Evolutionary conservation across 2,888 invertebrate genomes (phyloP), one percentile per base, ranked within the genome.

Genomic region (Ormia ochracea): DNA sequence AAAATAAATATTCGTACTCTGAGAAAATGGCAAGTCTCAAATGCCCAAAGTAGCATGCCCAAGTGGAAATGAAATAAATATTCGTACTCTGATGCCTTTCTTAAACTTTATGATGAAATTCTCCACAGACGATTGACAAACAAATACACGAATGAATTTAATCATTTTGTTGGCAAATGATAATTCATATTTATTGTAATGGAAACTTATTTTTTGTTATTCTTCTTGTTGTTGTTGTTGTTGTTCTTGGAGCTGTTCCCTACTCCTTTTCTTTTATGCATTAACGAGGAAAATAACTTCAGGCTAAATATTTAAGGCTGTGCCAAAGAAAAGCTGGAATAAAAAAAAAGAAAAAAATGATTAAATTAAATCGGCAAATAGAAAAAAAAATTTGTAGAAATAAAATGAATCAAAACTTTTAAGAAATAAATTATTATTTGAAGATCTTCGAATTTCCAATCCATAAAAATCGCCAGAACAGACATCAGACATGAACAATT

Each of bases 121-220:
- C 58, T 58, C 48, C 7, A 41, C 74, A 74, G 74, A 66, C 74
- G 59, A 74, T 74, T 66, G 74, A 74, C 74, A 66, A 74, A 74
- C 74, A 74, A 74, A 66, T 66, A 66, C 45, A 74, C 50, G 74
- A 66, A 74, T 70, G 76, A 70, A 77, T 76, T 76, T 69, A 76
- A 76, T 76, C 38, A 76, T 76, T 75, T 69, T 66, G 58, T 66
- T 58, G 48, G 56, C 52, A 56, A 70, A 77, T 70, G 54, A 77
- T 77, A 77, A 70, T 77, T 77, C 69, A 70, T 77, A 77, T 77
- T 77, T 70, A 77, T 70, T 77, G 76, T 77, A 79, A 79, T 79
- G 79, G 75, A 79, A 79, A 79, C 69, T 79, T 70, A 52, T 56
- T 61, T 69, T 23, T 38, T 36, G n/a, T 9, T 23, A 36, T 38